Conservation (phyloP, 92 coral and sea anemone species). For the Zoanthus sansibaricus region DNA sequence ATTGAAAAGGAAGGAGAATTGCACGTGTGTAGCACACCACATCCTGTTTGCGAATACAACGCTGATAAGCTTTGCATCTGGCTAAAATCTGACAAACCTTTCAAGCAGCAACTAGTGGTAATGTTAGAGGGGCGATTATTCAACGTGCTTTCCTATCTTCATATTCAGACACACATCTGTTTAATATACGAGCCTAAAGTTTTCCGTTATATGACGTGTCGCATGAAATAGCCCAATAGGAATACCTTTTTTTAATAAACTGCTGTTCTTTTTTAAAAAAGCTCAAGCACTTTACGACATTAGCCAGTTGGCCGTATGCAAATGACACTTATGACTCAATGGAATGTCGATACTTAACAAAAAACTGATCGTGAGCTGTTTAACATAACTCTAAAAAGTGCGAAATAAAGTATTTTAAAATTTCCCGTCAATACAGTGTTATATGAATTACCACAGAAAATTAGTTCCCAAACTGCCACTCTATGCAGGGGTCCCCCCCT, state of each 20-base stretch:
- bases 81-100: constrained; percentile 30
- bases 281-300: constrained; percentile 10
- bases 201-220: constrained; percentile 19
- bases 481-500: not conserved
- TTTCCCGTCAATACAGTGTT: not conserved
- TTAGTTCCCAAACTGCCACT: too few species aligned
- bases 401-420: not conserved
- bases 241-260: not conserved
- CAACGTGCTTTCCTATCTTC: not conserved
- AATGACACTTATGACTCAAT: constrained; percentile 4
- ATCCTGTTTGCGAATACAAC: constrained; percentile 33
- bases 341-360: not conserved
- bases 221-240: not conserved
- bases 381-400: not conserved
- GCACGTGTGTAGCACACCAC: constrained; percentile 43
- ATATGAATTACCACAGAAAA: not conserved
- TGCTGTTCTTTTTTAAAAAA: not conserved
- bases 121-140: not conserved
- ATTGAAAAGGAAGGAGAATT: not conserved
- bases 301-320: constrained; percentile 8
- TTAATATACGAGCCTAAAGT: not conserved
- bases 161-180: constrained; percentile 16
- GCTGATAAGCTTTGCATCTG: constrained; percentile 47
- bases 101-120: not conserved
- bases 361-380: not conserved